These are phyloP conservation scores for Ibycter americanus DNA, from an alignment of 2,797 vertebrate species.

Conservation along the genomic window DNA sequence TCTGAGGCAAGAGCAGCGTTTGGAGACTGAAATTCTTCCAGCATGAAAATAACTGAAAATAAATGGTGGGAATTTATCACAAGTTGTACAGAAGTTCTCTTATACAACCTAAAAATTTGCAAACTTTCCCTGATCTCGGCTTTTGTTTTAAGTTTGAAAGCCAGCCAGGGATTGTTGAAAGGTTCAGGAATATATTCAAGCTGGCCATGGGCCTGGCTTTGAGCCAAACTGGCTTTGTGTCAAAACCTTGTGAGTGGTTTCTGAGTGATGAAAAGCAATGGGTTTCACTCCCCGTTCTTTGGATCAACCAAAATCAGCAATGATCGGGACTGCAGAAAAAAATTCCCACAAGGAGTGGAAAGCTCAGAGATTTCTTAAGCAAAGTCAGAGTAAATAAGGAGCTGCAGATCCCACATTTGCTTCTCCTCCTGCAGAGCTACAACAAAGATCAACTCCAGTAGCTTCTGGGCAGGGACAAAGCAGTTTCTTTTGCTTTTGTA, in stretches of 20 bases:
- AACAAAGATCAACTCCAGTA: neutral
- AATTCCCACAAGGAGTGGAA: neutral
- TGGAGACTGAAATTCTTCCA: neutral
- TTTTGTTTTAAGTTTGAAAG: conserved; percentile 56
- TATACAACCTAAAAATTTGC: neutral
- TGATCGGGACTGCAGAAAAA: neutral
- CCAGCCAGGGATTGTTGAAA: conserved; percentile 60
- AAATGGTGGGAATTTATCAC: neutral
- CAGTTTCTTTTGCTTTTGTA: neutral
- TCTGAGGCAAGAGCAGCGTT: neutral
- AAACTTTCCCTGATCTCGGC: conserved; percentile 26
- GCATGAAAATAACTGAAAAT: neutral
- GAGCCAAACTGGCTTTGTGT: conserved; percentile 44
- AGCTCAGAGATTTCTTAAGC: neutral
- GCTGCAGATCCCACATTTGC: neutral
- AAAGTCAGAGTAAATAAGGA: neutral
- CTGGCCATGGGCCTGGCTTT: neutral
- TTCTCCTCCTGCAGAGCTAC: neutral
- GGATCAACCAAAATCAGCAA: neutral
- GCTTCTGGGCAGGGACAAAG: neutral
- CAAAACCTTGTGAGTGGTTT: conserved; percentile 55
- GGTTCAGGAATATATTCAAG: conserved; percentile 48
- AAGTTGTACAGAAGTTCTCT: conserved; percentile 2
- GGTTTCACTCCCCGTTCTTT: neutral
- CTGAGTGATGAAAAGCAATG: conserved; percentile 54